These are phyloP conservation scores for Pithecia hirsuta DNA, from an alignment of 2,797 vertebrate species.

Conservation along the genomic window DNA sequence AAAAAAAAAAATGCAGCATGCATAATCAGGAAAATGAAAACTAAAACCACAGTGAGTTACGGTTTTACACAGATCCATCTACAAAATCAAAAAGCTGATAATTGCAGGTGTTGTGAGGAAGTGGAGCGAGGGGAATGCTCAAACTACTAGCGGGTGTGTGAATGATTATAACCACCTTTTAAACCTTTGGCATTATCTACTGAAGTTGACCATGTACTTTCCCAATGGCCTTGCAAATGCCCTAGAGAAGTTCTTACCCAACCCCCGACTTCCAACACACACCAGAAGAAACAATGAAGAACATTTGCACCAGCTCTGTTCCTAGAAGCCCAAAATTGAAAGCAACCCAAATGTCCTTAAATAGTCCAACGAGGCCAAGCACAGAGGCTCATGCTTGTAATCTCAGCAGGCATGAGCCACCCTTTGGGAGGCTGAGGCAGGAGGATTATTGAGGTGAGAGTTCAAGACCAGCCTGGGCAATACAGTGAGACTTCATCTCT, in stretches of 20 bases:
- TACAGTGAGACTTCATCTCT: not conserved
- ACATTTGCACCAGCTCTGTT: not conserved
- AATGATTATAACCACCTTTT: not conserved
- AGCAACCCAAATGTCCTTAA: not conserved
- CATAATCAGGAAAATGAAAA: not conserved
- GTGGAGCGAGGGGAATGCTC: not conserved
- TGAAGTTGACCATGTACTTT: not conserved
- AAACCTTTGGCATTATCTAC: not conserved
- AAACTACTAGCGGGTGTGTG: not conserved
- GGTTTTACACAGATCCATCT: not conserved
- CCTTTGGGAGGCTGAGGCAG: not conserved
- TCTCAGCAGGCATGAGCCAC: not conserved
- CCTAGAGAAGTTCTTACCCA: not conserved
- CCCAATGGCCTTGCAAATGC: not conserved
- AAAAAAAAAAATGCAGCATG: not conserved
- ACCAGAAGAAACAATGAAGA: not conserved
- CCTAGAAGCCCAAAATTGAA: not conserved
- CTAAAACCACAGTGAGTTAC: not conserved
- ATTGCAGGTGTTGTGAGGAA: not conserved
- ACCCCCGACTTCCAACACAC: accelerated
- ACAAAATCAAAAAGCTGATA: not conserved
- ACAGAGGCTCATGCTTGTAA: not conserved
- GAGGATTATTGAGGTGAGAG: not conserved
- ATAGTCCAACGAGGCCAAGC: not conserved
- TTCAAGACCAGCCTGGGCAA: not conserved